Evolutionary conservation across 30 jellyfish, hydroid and myxozoan species (phyloP).

Genomic region (Pseudorhiza aurosa): DNA sequence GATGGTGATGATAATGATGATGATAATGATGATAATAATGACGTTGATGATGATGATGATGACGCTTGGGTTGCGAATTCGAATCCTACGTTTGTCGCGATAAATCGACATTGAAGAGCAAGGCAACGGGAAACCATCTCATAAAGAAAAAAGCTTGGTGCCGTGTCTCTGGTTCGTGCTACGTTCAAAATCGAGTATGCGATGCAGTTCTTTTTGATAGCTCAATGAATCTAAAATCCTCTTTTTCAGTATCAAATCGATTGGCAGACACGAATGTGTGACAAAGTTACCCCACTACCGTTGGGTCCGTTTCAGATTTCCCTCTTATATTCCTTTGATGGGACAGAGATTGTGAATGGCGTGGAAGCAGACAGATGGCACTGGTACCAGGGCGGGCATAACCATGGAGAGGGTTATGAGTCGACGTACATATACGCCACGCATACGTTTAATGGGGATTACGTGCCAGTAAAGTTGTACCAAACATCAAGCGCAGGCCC

Average conservation of each 20-base stretch:
- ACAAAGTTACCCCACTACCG: slow-evolving; percentile 40
- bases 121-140: no score
- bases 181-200: no score
- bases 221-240: no score
- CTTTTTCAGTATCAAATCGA: slow-evolving; percentile 52
- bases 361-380: slow-evolving; percentile 73
- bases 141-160: no score
- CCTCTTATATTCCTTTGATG: slow-evolving; percentile 29
- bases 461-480: slow-evolving; percentile 58
- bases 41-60: no score
- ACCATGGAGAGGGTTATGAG: slow-evolving; percentile 55
- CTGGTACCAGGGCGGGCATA: slow-evolving; percentile 61
- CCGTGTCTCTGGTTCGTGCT: no score
- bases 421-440: slow-evolving; percentile 66
- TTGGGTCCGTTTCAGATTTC: slow-evolving; percentile 67
- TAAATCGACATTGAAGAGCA: no score
- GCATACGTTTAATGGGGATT: slow-evolving; percentile 40
- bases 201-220: no score
- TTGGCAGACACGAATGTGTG: slow-evolving; percentile 53
- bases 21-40: no score
- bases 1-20: no score
- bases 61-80: no score
- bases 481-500: slow-evolving; percentile 52
- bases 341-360: slow-evolving; percentile 60
- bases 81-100: no score